Conservation (phyloP, 2,797 vertebrate species). For the Apogon hyalosoma region DNA sequence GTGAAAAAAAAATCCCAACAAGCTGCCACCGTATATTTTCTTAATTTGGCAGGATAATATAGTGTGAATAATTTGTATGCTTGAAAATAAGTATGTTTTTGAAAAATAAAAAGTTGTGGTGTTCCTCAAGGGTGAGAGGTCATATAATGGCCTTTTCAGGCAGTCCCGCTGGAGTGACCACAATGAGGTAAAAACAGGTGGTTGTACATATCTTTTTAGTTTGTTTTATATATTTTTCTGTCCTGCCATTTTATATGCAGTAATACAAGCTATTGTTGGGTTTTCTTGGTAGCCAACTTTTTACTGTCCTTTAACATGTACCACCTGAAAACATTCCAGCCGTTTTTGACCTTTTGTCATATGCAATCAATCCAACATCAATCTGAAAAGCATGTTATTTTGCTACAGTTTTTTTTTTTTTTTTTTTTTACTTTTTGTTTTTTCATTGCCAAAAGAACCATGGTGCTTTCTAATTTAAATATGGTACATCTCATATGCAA, state of each 20-base stretch:
- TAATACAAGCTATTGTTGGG: conserved; percentile 98
- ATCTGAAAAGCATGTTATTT: conserved; percentile 60
- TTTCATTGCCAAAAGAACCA: conserved; percentile 94
- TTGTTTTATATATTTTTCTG: conserved; percentile 86
- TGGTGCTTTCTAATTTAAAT: conserved; percentile 98
- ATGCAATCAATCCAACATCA: conserved; percentile 94
- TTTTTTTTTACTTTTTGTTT: conserved; percentile 74
- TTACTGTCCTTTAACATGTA: conserved; percentile 89
- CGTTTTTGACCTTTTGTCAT: conserved; percentile 91
- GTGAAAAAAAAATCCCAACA: conserved; percentile 91
- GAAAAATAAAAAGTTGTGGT: conserved; percentile 88
- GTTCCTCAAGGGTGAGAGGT: conserved; percentile 90
- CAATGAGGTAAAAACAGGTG: conserved; percentile 91
- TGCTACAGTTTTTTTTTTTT: conserved; percentile 75
- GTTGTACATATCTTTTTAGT: conserved; percentile 97
- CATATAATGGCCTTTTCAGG: conserved; percentile 93
- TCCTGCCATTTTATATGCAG: conserved; percentile 99
- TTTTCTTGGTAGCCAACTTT: conserved; percentile 96
- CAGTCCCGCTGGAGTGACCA: conserved; percentile 89
- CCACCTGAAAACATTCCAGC: conserved; percentile 95
- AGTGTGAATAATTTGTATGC: conserved; percentile 99
- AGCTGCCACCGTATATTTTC: conserved; percentile 99
- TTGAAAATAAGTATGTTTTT: conserved; percentile 89
- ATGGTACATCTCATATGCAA: conserved; percentile 97
- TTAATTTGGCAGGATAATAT: conserved; percentile 99